Evolutionary conservation across 2,113 vertebrate genomes (phyloP), one percentile per base, ranked within the genome.

Genomic region (Lophius piscatorius): DNA sequence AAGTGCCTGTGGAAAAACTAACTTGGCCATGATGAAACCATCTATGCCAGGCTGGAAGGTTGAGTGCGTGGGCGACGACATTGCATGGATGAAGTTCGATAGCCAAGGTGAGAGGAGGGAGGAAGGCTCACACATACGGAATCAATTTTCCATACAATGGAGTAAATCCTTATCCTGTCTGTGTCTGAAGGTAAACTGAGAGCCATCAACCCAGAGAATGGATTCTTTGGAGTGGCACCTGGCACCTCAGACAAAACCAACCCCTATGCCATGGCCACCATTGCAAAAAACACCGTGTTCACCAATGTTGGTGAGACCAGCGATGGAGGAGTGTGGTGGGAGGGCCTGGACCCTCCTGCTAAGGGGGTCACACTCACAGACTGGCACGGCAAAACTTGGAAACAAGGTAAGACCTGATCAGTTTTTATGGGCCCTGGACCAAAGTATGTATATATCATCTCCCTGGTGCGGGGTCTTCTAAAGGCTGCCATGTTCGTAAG

Each of bases 81-180:
- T 98, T 1, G 96, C 97, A 16, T 99, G 97, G 97, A 98, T 99
- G 96, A 99, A 96, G 77, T 98, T 98, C 24, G 96, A 99, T 80
- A 87, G 88, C n/a, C 90, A 95, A 91, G 97, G 97, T 96, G 67
- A 84, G 82, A 14, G 5, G 4, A 11, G 49, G 11, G 18, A 20
- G 36, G 6, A 2, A 5, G 47, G 2, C n/a, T 14, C n/a, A 0
- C 8, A 2, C 1, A 4, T 7, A 14, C 6, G 14, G 6, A 17
- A 9, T 11, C 2, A 0, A 14, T 36, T 2, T 33, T 7, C 14
- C 13, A 2, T 5, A 14, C 23, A 2, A 14, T 20, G 4, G 17
- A 1, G 4, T 14, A 21, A 47, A 44, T 28, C 6, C 6, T 17
- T n/a, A 4, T 5, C n/a, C 4, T n/a, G 9, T 57, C n/a, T 42